Evolutionary conservation across 1,140 invertebrate species (phyloP).

Genomic region (Heliothis virescens): DNA sequence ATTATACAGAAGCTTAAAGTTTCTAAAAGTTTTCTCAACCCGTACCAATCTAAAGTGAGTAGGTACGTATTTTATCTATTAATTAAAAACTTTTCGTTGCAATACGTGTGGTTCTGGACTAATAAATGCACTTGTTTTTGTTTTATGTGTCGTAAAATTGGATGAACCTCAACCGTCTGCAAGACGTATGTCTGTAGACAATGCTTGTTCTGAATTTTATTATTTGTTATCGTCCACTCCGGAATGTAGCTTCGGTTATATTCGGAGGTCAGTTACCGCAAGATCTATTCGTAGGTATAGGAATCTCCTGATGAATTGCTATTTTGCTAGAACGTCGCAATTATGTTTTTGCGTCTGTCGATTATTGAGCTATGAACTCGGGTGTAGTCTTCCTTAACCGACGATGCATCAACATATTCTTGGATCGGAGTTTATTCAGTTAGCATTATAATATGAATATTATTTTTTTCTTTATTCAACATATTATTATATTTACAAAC

Average conservation of each 20-base stretch:
- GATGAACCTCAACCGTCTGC: not conserved
- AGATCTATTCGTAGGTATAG: not conserved
- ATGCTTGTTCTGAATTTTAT: conserved; percentile 28
- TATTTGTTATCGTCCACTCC: not conserved
- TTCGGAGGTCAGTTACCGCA: conserved; percentile 42
- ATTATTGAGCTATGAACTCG: conserved; percentile 4
- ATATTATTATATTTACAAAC: no score
- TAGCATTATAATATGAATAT: no score
- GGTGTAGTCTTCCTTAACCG: conserved; percentile 2
- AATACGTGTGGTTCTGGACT: no score
- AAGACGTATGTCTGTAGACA: conserved; percentile 44
- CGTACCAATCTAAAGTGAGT: no score
- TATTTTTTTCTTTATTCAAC: no score
- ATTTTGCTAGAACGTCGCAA: conserved; percentile 24
- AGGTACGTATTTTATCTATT: no score
- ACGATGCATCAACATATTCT: not conserved
- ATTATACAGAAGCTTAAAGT: no score
- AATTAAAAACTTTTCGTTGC: no score
- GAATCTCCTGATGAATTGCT: conserved; percentile 29
- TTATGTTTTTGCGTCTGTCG: conserved; percentile 21
- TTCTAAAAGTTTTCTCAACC: no score
- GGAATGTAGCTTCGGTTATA: conserved; percentile 3
- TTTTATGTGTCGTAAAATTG: conserved; percentile 17
- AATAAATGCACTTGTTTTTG: no score
- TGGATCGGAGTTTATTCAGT: not conserved